Evolutionary conservation across 2,888 invertebrate species (phyloP).

Genomic region (Stenoptilia bipunctidactyla): DNA sequence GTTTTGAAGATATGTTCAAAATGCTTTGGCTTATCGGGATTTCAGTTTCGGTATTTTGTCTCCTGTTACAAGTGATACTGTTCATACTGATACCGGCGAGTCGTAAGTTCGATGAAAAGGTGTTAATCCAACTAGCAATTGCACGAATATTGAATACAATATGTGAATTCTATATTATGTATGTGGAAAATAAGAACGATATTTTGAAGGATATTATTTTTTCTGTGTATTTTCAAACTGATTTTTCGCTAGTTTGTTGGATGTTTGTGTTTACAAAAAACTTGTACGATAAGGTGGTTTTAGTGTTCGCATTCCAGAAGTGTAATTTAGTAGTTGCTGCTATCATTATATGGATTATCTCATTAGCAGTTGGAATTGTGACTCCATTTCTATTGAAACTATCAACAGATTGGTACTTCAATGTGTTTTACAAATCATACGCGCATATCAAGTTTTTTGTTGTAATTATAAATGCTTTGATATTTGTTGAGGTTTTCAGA

Average conservation of each 20-base stretch:
- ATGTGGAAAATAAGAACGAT: constrained; percentile 1
- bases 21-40: constrained; percentile 31
- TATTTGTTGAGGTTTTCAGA: constrained; percentile 33
- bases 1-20: constrained; percentile 7
- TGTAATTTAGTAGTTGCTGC: constrained; percentile 22
- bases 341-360: constrained; percentile 25
- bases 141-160: constrained; percentile 32
- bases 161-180: constrained; percentile 24
- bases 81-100: constrained; percentile 25
- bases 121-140: constrained; percentile 33
- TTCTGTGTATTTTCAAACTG: constrained; percentile 30
- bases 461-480: constrained; percentile 27
- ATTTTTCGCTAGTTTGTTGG: constrained; percentile 33
- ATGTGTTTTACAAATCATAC: constrained; percentile 23
- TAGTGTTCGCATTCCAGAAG: constrained; percentile 28
- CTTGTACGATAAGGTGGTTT: constrained; percentile 40
- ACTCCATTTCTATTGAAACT: constrained; percentile 18
- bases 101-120: constrained; percentile 37
- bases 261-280: constrained; percentile 47
- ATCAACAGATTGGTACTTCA: constrained; percentile 12
- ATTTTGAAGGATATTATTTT: constrained; percentile 16
- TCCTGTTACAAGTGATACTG: constrained; percentile 26
- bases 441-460: constrained; percentile 30
- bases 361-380: constrained; percentile 29
- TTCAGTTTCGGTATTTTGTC: constrained; percentile 22